These are phyloP conservation scores for Glyphotaelius pellucidus DNA, from an alignment of 2,888 invertebrate species.

Conservation along the genomic window DNA sequence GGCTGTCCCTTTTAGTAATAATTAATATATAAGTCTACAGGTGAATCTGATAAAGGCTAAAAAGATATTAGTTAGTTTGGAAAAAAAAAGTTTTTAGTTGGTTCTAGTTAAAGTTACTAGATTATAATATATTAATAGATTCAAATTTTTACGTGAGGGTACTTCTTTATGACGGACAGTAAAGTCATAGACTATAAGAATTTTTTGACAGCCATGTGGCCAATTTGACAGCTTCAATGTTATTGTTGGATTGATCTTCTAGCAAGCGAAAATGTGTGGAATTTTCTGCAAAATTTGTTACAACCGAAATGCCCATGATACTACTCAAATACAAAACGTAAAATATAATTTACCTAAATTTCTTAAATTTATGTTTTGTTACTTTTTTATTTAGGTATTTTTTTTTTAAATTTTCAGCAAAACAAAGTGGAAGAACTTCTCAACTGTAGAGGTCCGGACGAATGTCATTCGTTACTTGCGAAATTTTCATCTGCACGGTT, in stretches of 20 bases:
- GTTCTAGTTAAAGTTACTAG: too few species aligned
- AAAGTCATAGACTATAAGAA: background rate
- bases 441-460: conserved; percentile 79
- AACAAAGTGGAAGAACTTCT: conserved; percentile 67
- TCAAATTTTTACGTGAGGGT: background rate
- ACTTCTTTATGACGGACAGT: background rate
- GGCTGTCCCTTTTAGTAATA: too few species aligned
- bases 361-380: background rate
- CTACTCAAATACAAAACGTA: conserved; percentile 2
- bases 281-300: conserved; percentile 74
- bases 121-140: background rate
- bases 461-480: conserved; percentile 57
- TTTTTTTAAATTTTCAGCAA: background rate
- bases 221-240: background rate
- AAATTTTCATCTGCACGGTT: conserved; percentile 62
- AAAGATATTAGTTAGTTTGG: too few species aligned
- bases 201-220: background rate
- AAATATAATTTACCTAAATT: background rate
- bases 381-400: background rate
- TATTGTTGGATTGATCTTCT: background rate
- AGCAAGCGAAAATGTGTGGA: conserved; percentile 74
- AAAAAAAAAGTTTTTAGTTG: too few species aligned
- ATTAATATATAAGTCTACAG: too few species aligned
- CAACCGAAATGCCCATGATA: background rate
- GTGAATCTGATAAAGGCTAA: too few species aligned